Conservation (phyloP, 2,888 invertebrate genomes). For the Eledona agricola region DNA sequence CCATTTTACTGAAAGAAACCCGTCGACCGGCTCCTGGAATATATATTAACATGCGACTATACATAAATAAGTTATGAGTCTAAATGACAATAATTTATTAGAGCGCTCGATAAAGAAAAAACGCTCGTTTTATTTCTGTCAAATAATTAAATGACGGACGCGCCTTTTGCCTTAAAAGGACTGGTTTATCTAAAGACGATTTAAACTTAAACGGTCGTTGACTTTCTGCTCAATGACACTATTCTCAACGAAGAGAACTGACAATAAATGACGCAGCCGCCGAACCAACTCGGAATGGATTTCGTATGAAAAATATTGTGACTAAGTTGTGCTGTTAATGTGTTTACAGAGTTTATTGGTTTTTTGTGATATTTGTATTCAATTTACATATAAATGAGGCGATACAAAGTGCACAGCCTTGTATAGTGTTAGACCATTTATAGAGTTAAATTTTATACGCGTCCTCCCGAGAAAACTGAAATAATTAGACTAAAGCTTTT, state of each 20-base stretch:
- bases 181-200: constrained; percentile 31
- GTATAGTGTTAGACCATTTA: constrained; percentile 40
- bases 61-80: constrained; percentile 31
- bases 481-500: constrained; percentile 38
- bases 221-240: constrained; percentile 23
- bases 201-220: constrained; percentile 31
- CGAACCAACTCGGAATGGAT: constrained; percentile 14
- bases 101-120: constrained; percentile 10
- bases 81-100: constrained; percentile 34
- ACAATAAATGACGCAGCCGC: constrained; percentile 18
- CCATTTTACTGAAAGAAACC: constrained; percentile 8
- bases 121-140: constrained; percentile 31
- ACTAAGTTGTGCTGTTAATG: constrained; percentile 18
- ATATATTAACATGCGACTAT: constrained; percentile 21
- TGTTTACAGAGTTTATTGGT: constrained; percentile 34
- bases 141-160: constrained; percentile 39
- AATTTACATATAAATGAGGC: constrained; percentile 48
- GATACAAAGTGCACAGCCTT: constrained; percentile 49
- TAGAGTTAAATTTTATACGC: constrained; percentile 44
- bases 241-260: constrained; percentile 19
- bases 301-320: constrained; percentile 20
- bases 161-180: constrained; percentile 38
- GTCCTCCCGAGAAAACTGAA: constrained; percentile 33
- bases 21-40: constrained; percentile 7
- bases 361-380: constrained; percentile 39